Base-by-base conservation (phyloP, 2,797 vertebrate genomes). In the Setipinna tenuifilis region DNA sequence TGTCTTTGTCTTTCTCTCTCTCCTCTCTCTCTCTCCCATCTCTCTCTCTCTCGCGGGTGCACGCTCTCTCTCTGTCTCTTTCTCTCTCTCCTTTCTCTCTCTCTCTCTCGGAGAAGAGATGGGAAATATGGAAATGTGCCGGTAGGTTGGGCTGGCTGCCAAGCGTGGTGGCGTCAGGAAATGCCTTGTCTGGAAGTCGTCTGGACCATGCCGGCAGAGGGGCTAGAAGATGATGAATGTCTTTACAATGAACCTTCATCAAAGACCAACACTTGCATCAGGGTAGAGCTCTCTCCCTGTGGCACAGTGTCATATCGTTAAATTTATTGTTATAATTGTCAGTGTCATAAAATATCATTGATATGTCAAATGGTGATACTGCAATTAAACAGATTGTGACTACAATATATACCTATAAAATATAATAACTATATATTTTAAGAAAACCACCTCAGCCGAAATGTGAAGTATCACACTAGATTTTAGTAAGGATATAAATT, bases 101-200 rank as follows among this genome's bases (percentile, higher is more conserved):
- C 50, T 44, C 71, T 41, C 3, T 71, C 83, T 84, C 44, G 57
- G 48, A 86, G 46, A 41, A 61, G 82, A 87, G 4, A 81, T 81
- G 87, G 28, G 80, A 91, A 89, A 89, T 83, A 86, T 90, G 80
- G 82, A 90, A 89, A 91, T 87, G 35, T 83, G 86, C 54, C 83
- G 85, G 50, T 84, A 58, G 50, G 85, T 83, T 85, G 75, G 48
- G 80, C 46, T 17, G 78, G 21, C 48, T 80, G 57, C 65, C 2
- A 28, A 84, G 57, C 19, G 48, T 25, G 31, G 83, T 16, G 58
- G 62, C 83, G 78, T 88, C 85, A 81, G 85, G 58, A 86, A 86
- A 86, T 86, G 85, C 81, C 87, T 82, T 82, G 57, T 82, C 83
- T 88, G 41, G 41, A 65, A 85, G 59, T 65, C 28, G 35, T 28